Conservation (phyloP, 1,140 invertebrate species). For the Hetaerina americana region DNA sequence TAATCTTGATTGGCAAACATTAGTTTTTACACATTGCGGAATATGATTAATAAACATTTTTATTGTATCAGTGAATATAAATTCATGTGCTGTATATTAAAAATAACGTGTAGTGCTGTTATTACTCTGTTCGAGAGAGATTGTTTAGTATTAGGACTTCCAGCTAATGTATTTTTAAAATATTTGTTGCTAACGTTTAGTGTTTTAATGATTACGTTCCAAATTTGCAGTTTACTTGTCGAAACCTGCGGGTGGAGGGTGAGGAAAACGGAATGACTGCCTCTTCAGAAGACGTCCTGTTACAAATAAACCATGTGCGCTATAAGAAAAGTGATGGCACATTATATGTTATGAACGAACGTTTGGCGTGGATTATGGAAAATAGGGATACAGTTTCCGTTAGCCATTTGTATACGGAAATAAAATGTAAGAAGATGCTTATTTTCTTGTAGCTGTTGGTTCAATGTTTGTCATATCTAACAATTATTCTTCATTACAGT, state of each 20-base stretch:
- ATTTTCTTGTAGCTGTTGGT: conserved; percentile 8
- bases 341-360: conserved; percentile 88
- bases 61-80: no score
- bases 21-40: no score
- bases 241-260: neutral
- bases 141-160: no score
- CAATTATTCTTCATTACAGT: conserved; percentile 41
- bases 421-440: conserved; percentile 62
- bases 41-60: no score
- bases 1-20: no score
- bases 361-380: conserved; percentile 90
- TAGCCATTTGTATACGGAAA: conserved; percentile 88
- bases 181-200: no score
- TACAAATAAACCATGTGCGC: conserved; percentile 81
- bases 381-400: conserved; percentile 82
- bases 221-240: neutral
- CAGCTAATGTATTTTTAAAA: no score
- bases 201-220: no score
- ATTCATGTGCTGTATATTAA: no score
- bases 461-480: neutral
- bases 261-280: conserved; percentile 25
- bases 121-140: no score
- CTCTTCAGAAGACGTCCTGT: conserved; percentile 82
- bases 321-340: conserved; percentile 94
- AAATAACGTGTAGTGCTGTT: no score